phyloP scores from a whole-genome alignment of 1,140 invertebrate species.

The Lutraria rhynchaena region DNA sequence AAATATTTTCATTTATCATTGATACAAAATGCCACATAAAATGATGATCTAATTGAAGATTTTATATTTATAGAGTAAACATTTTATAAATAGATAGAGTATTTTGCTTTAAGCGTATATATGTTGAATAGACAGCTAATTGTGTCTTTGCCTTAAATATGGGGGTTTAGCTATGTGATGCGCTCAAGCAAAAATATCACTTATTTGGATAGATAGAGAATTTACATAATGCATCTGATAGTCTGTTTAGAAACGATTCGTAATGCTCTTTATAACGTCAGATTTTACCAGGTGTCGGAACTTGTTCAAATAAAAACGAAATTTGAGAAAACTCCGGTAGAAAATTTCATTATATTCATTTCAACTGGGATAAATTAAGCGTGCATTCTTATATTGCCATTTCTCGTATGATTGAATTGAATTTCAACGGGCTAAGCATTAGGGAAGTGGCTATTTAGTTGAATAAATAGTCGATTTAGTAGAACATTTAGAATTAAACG shows the following conservation, averaged over 20 bases:
- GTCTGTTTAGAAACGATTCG: conserved; percentile 26
- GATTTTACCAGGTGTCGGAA: conserved; percentile 20
- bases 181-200: conserved; percentile 28
- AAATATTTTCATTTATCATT: conserved; percentile 10
- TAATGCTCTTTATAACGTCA: conserved; percentile 30
- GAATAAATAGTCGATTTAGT: conserved; percentile 40
- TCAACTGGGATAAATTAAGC: conserved; percentile 29
- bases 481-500: conserved; percentile 34
- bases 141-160: conserved; percentile 21
- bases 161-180: not conserved
- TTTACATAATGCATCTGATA: conserved; percentile 41
- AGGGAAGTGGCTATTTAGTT: conserved; percentile 8
- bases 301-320: conserved; percentile 21
- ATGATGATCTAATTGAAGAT: not conserved
- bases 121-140: conserved; percentile 13
- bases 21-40: conserved; percentile 8
- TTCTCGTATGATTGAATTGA: conserved; percentile 13
- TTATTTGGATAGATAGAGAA: conserved; percentile 13
- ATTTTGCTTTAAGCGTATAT: conserved; percentile 17
- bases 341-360: conserved; percentile 18
- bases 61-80: conserved; percentile 31
- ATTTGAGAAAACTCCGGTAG: conserved; percentile 22
- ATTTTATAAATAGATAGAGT: conserved; percentile 11
- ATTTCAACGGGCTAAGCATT: conserved; percentile 2
- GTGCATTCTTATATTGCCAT: conserved; percentile 24